Evolutionary conservation across 35 echinoderm and acorn worm species (phyloP).

Genomic region (Heliocidaris tuberculata): DNA sequence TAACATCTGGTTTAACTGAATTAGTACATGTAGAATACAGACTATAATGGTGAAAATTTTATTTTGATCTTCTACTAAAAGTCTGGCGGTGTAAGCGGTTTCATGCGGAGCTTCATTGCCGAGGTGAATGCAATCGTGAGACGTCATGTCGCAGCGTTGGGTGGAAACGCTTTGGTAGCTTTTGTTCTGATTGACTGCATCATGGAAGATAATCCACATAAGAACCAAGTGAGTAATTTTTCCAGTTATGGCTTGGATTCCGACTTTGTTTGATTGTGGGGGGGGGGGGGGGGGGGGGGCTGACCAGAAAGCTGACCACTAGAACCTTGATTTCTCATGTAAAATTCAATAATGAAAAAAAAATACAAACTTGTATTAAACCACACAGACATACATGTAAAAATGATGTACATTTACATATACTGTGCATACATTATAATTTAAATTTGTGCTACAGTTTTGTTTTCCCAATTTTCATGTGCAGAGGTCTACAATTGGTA

Average conservation of each 20-base stretch:
- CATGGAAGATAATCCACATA: constrained; percentile 81
- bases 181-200: constrained; percentile 85
- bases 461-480: too few species aligned
- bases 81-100: constrained; percentile 90
- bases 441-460: too few species aligned
- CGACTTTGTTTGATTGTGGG: too few species aligned
- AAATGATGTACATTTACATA: too few species aligned
- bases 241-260: neutral
- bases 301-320: neutral
- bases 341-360: neutral
- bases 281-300: too few species aligned
- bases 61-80: constrained; percentile 26
- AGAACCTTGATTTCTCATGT: neutral
- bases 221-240: constrained; percentile 67
- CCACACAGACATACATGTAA: too few species aligned
- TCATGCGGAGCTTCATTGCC: constrained; percentile 83
- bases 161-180: constrained; percentile 86
- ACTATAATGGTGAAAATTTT: too few species aligned
- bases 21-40: too few species aligned
- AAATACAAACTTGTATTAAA: neutral
- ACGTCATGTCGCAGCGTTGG: constrained; percentile 80
- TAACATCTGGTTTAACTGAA: too few species aligned
- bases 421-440: too few species aligned
- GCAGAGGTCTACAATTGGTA: too few species aligned
- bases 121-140: constrained; percentile 91